phyloP scores from a whole-genome alignment of 2,113 vertebrate genomes.

The Oryzias woworae region DNA sequence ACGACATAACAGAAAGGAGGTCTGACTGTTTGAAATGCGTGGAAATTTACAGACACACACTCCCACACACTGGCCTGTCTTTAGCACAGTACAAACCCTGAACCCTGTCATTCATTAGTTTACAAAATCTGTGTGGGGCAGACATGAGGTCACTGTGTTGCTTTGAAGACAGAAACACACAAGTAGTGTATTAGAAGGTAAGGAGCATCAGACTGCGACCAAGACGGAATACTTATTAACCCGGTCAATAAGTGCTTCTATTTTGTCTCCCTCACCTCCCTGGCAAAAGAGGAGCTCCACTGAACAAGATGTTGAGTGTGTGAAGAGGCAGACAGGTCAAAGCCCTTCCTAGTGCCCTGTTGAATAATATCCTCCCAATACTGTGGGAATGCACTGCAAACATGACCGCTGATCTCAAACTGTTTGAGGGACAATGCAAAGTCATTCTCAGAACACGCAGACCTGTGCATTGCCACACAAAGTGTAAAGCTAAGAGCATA shows the following conservation, averaged over 20 bases:
- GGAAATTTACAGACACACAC: slow-evolving; percentile 41
- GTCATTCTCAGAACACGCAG: slow-evolving; percentile 42
- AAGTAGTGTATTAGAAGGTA: slow-evolving; percentile 74
- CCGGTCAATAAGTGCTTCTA: slow-evolving; percentile 65
- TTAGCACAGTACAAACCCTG: slow-evolving; percentile 35
- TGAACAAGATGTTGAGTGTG: slow-evolving; percentile 58
- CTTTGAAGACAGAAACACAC: slow-evolving; percentile 71
- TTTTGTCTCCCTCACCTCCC: slow-evolving; percentile 65
- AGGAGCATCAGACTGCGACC: slow-evolving; percentile 65
- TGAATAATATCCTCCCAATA: slow-evolving; percentile 41
- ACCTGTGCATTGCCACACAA: slow-evolving; percentile 1
- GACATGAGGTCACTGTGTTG: slow-evolving; percentile 74
- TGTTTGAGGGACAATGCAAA: slow-evolving; percentile 42
- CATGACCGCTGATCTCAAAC: slow-evolving; percentile 54
- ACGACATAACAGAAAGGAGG: slow-evolving; percentile 10
- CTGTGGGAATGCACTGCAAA: slow-evolving; percentile 51
- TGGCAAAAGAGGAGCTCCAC: slow-evolving; percentile 35
- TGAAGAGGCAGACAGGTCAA: slow-evolving; percentile 58
- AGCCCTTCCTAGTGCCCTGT: slow-evolving; percentile 29
- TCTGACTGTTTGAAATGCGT: slow-evolving; percentile 28
- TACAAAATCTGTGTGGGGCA: slow-evolving; percentile 69
- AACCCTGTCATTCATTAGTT: slow-evolving; percentile 73
- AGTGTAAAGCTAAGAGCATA: slow-evolving; percentile 8
- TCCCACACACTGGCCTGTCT: slow-evolving; percentile 31
- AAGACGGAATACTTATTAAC: slow-evolving; percentile 78